Percentiles rank a stretch among this genome's conserved stretches.
These are phyloP conservation scores for Drosophila athabasca DNA, from an alignment of 1,140 invertebrate species.

Conservation along the genomic window DNA sequence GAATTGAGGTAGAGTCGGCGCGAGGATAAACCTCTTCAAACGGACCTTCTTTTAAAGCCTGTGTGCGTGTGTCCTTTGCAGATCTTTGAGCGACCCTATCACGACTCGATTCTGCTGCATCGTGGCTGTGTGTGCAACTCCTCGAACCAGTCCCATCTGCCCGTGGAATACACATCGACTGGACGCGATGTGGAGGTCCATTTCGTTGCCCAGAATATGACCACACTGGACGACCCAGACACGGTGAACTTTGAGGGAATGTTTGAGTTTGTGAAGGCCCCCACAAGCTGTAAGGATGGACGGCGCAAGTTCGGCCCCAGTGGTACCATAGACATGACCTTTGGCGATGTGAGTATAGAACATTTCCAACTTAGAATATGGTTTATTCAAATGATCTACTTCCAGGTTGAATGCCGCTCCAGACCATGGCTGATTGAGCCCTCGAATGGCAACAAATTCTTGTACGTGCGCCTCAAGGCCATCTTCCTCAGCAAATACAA, in stretches of 20 bases:
- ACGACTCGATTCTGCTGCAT: slow-evolving; percentile 86
- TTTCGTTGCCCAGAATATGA: slow-evolving; percentile 92
- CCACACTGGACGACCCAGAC: slow-evolving; percentile 91
- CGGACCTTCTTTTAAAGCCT: not conserved
- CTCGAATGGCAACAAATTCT: slow-evolving; percentile 85
- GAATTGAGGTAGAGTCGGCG: slow-evolving; percentile 59
- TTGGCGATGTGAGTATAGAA: slow-evolving; percentile 87
- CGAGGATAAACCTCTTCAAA: not conserved
- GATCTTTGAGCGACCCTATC: slow-evolving; percentile 90
- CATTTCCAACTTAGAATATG: not conserved
- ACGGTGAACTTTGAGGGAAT: slow-evolving; percentile 92
- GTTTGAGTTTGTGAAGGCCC: slow-evolving; percentile 91
- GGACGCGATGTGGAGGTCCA: slow-evolving; percentile 91
- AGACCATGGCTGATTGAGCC: slow-evolving; percentile 92
- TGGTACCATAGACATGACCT: slow-evolving; percentile 89
- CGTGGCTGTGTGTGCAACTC: slow-evolving; percentile 87
- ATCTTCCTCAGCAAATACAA: slow-evolving; percentile 82
- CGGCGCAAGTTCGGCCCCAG: slow-evolving; percentile 89
- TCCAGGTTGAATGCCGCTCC: slow-evolving; percentile 89
- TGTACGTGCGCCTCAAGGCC: slow-evolving; percentile 79
- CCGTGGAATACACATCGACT: slow-evolving; percentile 91
- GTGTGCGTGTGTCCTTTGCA: not conserved
- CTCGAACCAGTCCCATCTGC: slow-evolving; percentile 82
- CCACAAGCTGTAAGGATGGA: slow-evolving; percentile 86
- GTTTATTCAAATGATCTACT: not conserved